These are phyloP conservation scores for Hypocryptadius cinnamomeus DNA, from an alignment of 2,113 vertebrate species.

Conservation along the genomic window DNA sequence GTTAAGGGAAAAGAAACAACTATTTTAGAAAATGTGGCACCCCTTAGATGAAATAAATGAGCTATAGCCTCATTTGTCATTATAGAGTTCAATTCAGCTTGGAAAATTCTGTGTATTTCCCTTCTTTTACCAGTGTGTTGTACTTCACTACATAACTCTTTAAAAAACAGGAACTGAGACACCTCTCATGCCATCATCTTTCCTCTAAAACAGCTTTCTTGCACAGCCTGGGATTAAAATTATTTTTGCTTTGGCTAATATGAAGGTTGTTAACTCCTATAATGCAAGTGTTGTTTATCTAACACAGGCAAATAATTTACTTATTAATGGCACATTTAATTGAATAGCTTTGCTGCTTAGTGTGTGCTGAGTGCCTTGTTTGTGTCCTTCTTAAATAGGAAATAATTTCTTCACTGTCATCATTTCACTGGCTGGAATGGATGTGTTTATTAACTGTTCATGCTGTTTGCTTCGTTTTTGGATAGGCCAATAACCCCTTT, in stretches of 20 bases:
- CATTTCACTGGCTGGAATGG: not conserved
- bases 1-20: not conserved
- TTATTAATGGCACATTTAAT: slow-evolving; percentile 23
- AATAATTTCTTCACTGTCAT: not conserved
- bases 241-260: not conserved
- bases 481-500: not conserved
- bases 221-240: not conserved
- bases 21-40: not conserved
- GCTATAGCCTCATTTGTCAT: not conserved
- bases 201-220: not conserved
- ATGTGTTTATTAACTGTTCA: not conserved
- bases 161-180: not conserved
- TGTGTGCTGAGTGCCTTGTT: not conserved
- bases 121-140: not conserved
- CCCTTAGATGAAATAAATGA: not conserved
- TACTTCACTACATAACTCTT: not conserved
- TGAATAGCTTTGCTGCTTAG: not conserved
- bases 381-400: not conserved
- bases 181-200: not conserved
- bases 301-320: slow-evolving; percentile 1
- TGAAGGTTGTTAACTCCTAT: not conserved
- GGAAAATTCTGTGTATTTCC: not conserved
- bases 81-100: not conserved
- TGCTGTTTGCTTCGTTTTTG: not conserved
- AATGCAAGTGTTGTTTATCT: slow-evolving; percentile 3